Evolutionary conservation across 2,797 vertebrate genomes (phyloP), one percentile per base, ranked within the genome.

Genomic region (Loriculus beryllinus): DNA sequence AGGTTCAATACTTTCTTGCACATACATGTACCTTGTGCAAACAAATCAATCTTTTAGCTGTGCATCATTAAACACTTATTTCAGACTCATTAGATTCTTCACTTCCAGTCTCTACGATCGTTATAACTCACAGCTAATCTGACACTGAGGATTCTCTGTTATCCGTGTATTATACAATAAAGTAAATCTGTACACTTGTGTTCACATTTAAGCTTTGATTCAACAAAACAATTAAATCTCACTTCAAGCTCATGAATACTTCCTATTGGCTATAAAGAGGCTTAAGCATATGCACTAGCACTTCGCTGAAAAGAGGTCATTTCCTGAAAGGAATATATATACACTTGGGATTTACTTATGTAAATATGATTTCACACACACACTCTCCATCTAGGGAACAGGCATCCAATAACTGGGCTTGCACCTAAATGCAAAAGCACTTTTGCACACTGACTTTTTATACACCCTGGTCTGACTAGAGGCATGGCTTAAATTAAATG

Each of bases 401-500:
- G 90, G 43, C 47, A 83, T 48, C 89, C 84, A 78, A 39, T 83
- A 82, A 91, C 37, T 67, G 59, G 45, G 57, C 70, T 23, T 21
- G 5, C 51, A 94, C 91, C 86, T 56, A 68, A 79, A 82, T 12
- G 16, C 49, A 47, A 62, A 59, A 91, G 42, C 72, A 75, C 86
- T 95, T 87, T 48, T 86, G 63, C 76, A 79, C 33, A 0, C 31
- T 75, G 93, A 92, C 78, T 94, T 86, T 79, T 89, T 87, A 62
- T 62, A 78, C 62, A 63, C 40, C 65, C 51, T 56, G 76, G 47
- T 11, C 79, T 88, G 37, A 94, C 87, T 57, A 64, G 67, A 88
- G 89, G 95, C 87, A 90, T n/a, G 63, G 82, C 82, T 94, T 75
- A 93, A 93, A 94, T 96, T 59, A 96, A 96, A 96, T 93, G 91